Conservation (phyloP, 2,888 invertebrate genomes). For the Andrena fulva region DNA sequence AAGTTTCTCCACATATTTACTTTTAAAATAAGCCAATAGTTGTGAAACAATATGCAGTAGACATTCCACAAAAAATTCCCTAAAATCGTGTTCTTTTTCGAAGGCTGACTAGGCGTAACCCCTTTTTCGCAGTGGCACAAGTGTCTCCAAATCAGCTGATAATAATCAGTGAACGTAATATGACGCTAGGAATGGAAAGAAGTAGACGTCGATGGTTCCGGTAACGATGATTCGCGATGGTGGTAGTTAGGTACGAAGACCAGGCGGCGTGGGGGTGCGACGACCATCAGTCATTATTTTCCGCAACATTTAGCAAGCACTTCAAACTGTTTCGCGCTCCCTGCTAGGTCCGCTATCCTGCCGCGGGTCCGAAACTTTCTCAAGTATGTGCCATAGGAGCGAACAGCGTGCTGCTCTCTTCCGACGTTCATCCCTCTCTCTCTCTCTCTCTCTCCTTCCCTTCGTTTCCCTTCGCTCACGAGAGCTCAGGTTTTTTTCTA, state of each 20-base stretch:
- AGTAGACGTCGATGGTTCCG: constrained; percentile 67
- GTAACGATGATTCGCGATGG: constrained; percentile 64
- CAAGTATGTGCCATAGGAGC: constrained; percentile 82
- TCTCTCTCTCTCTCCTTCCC: constrained; percentile 48
- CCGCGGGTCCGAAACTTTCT: constrained; percentile 80
- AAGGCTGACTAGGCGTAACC: too few species aligned
- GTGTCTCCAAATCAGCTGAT: constrained; percentile 21
- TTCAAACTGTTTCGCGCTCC: constrained; percentile 83
- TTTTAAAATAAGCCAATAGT: too few species aligned
- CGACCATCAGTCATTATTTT: constrained; percentile 84
- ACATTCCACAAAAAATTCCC: too few species aligned
- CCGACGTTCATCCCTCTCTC: constrained; percentile 46
- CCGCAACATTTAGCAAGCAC: constrained; percentile 84
- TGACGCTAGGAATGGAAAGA: constrained; percentile 48
- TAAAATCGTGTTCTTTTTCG: too few species aligned
- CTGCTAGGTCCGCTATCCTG: constrained; percentile 76
- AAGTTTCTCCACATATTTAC: too few species aligned
- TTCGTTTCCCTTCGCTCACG: constrained; percentile 53
- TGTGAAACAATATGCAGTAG: too few species aligned
- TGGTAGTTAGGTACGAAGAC: constrained; percentile 63
- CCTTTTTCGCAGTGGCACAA: neutral
- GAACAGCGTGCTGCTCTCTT: constrained; percentile 67
- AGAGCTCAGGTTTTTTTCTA: constrained; percentile 67
- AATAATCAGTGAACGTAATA: constrained; percentile 70
- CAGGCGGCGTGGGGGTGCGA: constrained; percentile 63